Base-by-base conservation (phyloP, 2,113 vertebrate genomes). In the Pituophis catenifer region DNA sequence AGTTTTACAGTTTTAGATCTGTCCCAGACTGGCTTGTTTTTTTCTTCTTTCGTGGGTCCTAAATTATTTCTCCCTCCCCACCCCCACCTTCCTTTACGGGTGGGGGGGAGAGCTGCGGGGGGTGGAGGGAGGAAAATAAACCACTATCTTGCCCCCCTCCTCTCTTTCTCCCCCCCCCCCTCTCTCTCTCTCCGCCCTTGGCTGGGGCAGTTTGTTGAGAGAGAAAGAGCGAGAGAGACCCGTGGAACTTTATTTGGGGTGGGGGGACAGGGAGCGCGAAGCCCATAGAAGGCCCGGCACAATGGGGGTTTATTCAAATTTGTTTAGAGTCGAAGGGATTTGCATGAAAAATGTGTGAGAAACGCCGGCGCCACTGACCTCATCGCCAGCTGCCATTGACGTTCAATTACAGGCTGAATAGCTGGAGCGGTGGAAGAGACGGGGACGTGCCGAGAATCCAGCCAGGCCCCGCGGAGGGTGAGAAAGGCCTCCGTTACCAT, bases 321-420 rank as follows among this genome's bases (percentile, higher is more conserved):
- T 98, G 98, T 98, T 98, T 98, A 97, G 98, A 98, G 97, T 98
- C 97, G 97, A 97, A 94, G 95, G 97, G 97, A 98, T 98, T 98
- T 98, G 98, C 98, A 98, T 98, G 98, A 98, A 98, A 98, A 98
- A 98, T 97, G 98, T 98, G 98, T 98, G 98, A 98, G 98, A 98
- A 98, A 98, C 97, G 97, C 97, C 97, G 96, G 98, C 97, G 97
- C 97, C 96, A 94, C 97, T 98, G 98, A 98, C 98, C 98, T 98
- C 98, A 98, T 98, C 98, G 96, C 97, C 98, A 98, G 98, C 98
- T 98, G 98, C 98, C 97, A 98, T 98, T 98, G 98, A 98, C 97
- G 97, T 98, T 98, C 98, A 98, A 98, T 98, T 98, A 98, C 98
- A 96, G 94, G 96, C 97, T 98, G 98, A 98, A 98, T 98, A 97